Evolutionary conservation across 2,888 invertebrate species (phyloP).

Genomic region (Andricus quercusramuli): DNA sequence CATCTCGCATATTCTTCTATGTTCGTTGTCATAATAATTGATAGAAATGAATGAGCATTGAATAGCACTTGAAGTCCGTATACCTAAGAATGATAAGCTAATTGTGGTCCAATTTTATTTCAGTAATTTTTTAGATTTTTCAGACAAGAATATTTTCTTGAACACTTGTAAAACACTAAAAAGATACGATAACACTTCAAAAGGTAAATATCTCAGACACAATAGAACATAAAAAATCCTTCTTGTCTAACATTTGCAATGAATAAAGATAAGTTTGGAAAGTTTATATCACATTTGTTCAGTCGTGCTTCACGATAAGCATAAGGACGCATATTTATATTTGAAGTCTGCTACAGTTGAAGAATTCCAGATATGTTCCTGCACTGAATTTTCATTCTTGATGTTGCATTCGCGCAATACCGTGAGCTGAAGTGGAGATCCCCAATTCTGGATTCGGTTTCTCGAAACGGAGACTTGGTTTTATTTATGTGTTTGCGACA

Average conservation of each 20-base stretch:
- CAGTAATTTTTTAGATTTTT: too few relatives aligned
- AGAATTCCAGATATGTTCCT: not conserved
- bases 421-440: not conserved
- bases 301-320: not conserved
- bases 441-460: constrained; percentile 8
- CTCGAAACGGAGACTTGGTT: not conserved
- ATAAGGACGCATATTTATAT: not conserved
- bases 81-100: too few relatives aligned
- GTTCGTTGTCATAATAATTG: too few relatives aligned
- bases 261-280: not conserved
- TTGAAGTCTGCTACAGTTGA: not conserved
- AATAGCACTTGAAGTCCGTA: too few relatives aligned
- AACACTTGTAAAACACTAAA: too few relatives aligned
- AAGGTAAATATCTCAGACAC: not conserved
- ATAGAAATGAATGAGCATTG: too few relatives aligned
- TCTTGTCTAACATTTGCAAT: not conserved
- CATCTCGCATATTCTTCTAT: too few relatives aligned
- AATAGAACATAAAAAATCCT: not conserved
- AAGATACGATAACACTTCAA: too few relatives aligned
- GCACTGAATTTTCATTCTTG: not conserved
- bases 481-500: not conserved
- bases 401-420: not conserved
- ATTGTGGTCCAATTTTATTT: too few relatives aligned
- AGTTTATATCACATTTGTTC: not conserved
- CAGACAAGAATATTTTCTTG: too few relatives aligned